A percentile compares a stretch with the other conserved stretches of the same genome.
phyloP scores from a whole-genome alignment of 2,888 invertebrate genomes.

The Zaprionus obscuricornis region DNA sequence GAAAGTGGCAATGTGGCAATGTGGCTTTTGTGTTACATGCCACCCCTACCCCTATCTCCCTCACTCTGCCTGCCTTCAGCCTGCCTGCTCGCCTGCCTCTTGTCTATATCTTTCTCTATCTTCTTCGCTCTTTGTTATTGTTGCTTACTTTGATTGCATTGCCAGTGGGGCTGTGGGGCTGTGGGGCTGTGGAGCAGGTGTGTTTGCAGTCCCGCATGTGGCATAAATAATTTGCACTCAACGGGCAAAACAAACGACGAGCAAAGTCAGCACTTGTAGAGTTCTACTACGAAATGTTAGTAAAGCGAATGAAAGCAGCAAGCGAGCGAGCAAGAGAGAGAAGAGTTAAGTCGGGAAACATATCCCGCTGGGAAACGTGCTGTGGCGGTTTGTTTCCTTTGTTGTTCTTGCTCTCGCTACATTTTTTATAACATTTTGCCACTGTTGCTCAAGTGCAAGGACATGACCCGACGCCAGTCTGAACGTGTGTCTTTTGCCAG shows the following conservation, averaged over 20 bases:
- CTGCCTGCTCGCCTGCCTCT: not conserved
- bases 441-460: slow-evolving; percentile 72
- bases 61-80: not conserved
- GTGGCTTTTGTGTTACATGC: slow-evolving; percentile 52
- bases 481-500: slow-evolving; percentile 18
- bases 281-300: slow-evolving; percentile 10
- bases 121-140: not conserved
- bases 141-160: slow-evolving; percentile 53
- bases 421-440: slow-evolving; percentile 53
- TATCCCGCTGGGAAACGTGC: slow-evolving; percentile 43
- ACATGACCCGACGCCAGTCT: slow-evolving; percentile 37
- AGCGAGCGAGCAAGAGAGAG: not conserved
- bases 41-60: not conserved
- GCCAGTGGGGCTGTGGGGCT: slow-evolving; percentile 40
- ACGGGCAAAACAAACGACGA: slow-evolving; percentile 59
- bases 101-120: not conserved
- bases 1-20: slow-evolving; percentile 65
- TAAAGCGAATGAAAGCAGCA: not conserved
- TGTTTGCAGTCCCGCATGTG: slow-evolving; percentile 57
- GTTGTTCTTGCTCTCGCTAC: slow-evolving; percentile 15
- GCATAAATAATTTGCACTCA: slow-evolving; percentile 77
- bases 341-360: slow-evolving; percentile 18
- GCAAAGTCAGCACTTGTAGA: slow-evolving; percentile 64
- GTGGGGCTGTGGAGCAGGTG: slow-evolving; percentile 28
- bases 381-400: slow-evolving; percentile 28